These are phyloP conservation scores for Agrotis clavis DNA, from an alignment of 2,888 invertebrate genomes.

Conservation along the genomic window DNA sequence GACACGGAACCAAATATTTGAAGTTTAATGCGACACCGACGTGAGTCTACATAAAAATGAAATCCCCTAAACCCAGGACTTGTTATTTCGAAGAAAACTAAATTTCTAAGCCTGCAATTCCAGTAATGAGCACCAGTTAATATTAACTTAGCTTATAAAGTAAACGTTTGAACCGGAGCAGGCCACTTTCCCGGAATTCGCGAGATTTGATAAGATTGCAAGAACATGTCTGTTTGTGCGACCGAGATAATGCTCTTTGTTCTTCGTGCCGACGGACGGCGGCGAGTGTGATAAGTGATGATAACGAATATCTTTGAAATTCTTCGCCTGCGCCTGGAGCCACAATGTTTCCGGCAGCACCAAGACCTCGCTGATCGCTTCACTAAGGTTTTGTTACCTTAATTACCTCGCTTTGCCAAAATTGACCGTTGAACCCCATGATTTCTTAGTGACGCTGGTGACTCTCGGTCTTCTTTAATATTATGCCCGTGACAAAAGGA, in stretches of 20 bases:
- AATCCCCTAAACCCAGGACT: not conserved
- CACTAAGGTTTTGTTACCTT: no score
- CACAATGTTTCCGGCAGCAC: no score
- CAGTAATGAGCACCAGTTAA: constrained; percentile 45
- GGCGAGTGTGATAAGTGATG: constrained; percentile 43
- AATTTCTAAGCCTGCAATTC: constrained; percentile 25
- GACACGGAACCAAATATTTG: not conserved
- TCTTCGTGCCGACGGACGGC: constrained; percentile 44
- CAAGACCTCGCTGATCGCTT: no score
- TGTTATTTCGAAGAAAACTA: not conserved
- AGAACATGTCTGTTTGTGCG: constrained; percentile 54
- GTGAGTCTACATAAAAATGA: not conserved
- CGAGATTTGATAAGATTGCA: constrained; percentile 62
- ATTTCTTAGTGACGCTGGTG: no score
- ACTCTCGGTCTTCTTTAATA: no score
- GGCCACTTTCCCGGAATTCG: constrained; percentile 57
- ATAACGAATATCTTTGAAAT: constrained; percentile 40
- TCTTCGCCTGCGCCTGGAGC: constrained; percentile 9
- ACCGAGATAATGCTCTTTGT: constrained; percentile 62
- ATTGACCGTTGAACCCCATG: no score
- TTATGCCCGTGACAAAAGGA: no score
- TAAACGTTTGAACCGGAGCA: constrained; percentile 33
- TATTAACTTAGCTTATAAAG: constrained; percentile 46
- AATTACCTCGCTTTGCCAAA: no score
- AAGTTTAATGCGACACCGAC: not conserved